A percentile compares a stretch with the other conserved stretches of the same genome.
phyloP scores from a whole-genome alignment of 2,113 vertebrate species.

The Hemiscyllium ocellatum region DNA sequence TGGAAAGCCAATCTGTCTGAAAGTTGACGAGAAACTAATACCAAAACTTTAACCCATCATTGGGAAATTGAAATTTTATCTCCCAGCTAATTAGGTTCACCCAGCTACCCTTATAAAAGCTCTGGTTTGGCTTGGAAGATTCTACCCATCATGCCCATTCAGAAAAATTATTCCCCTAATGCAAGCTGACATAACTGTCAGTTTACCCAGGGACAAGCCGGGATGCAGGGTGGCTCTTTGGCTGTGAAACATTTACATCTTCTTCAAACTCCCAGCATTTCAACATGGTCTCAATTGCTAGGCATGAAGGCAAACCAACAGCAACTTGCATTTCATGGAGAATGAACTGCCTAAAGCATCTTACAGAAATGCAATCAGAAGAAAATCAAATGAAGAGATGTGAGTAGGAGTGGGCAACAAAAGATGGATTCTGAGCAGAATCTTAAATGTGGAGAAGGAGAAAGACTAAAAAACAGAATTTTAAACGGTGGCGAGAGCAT shows the following conservation, averaged over 20 bases:
- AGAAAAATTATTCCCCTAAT: not conserved
- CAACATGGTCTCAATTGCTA: not conserved
- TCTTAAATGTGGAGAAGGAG: not conserved
- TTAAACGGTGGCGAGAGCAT: not conserved
- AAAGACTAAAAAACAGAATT: not conserved
- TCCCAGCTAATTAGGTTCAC: too few relatives aligned
- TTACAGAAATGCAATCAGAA: not conserved
- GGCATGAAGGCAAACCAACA: not conserved
- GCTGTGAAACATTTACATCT: not conserved
- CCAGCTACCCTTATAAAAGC: too few relatives aligned
- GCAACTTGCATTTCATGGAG: not conserved
- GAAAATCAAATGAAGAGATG: not conserved
- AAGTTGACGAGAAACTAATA: too few relatives aligned
- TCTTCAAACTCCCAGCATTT: not conserved
- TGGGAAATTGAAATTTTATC: too few relatives aligned
- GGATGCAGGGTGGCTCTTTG: not conserved
- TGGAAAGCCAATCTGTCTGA: too few relatives aligned
- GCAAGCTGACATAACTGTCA: not conserved
- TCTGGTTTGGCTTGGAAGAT: too few relatives aligned
- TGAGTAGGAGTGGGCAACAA: not conserved
- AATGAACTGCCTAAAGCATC: not conserved
- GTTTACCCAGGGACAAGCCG: not conserved
- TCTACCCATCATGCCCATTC: not conserved
- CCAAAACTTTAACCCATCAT: too few relatives aligned
- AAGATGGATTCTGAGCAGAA: not conserved